Evolutionary conservation across 1,140 invertebrate species (phyloP).

Genomic region (Eumeta japonica): DNA sequence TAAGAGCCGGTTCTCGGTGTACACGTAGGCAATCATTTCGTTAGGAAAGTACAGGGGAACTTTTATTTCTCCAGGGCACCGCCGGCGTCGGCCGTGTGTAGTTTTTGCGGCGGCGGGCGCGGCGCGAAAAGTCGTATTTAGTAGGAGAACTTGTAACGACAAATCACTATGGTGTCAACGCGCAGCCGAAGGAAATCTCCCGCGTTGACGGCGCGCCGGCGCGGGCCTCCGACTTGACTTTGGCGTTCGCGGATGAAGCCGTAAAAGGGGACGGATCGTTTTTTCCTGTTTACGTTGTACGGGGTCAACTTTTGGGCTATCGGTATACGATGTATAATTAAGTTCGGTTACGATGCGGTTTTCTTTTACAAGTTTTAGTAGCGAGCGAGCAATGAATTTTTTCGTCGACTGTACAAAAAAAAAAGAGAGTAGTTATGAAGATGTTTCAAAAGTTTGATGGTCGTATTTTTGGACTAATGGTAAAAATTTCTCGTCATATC

Average conservation of each 20-base stretch:
- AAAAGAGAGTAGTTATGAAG: neutral
- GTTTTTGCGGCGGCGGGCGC: neutral
- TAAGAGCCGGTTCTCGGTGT: constrained; percentile 24
- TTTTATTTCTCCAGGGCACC: constrained; percentile 43
- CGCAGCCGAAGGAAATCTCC: constrained; percentile 22
- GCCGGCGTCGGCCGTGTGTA: constrained; percentile 8
- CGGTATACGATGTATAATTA: too few relatives aligned
- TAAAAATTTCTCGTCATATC: too few relatives aligned
- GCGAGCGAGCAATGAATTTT: too few relatives aligned
- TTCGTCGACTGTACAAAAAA: neutral
- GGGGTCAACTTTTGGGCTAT: too few relatives aligned
- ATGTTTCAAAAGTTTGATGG: too few relatives aligned
- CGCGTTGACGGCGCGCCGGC: constrained; percentile 23
- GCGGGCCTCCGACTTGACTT: neutral
- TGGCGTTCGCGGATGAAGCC: neutral
- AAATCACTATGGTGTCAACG: constrained; percentile 35
- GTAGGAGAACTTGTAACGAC: constrained; percentile 18
- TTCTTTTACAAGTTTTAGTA: too few relatives aligned
- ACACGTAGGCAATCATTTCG: constrained; percentile 49
- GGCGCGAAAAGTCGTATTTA: neutral
- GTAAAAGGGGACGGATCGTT: too few relatives aligned
- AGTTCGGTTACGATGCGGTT: too few relatives aligned
- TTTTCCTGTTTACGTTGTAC: too few relatives aligned
- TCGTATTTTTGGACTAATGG: too few relatives aligned
- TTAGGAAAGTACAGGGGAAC: constrained; percentile 39